A percentile compares a stretch with the other conserved stretches of the same genome.
These are phyloP conservation scores for Pelochelys cantorii DNA, from an alignment of 2,797 vertebrate species.

Conservation along the genomic window DNA sequence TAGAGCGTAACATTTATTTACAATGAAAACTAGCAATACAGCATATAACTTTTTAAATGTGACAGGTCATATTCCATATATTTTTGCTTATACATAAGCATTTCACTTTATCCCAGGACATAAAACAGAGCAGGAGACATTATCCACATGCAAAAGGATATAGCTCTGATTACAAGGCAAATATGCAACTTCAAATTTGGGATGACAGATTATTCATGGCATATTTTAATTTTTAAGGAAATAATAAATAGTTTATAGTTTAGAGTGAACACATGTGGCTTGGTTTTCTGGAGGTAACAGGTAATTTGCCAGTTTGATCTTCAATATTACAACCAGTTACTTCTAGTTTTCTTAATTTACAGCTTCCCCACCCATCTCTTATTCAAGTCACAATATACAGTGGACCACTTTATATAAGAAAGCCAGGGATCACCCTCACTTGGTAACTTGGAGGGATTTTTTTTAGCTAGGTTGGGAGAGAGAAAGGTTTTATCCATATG, in stretches of 20 bases:
- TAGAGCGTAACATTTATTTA: too few species aligned
- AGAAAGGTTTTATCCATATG: neutral
- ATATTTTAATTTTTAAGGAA: neutral
- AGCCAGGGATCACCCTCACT: neutral
- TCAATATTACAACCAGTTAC: neutral
- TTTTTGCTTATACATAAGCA: too few species aligned
- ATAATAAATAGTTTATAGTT: neutral
- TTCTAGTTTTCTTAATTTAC: neutral
- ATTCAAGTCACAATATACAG: neutral
- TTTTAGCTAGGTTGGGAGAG: neutral
- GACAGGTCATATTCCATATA: too few species aligned
- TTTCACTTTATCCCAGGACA: too few species aligned
- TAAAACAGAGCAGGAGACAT: too few species aligned
- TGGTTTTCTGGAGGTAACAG: neutral
- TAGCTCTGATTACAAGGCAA: neutral
- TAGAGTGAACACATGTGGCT: neutral
- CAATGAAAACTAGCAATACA: too few species aligned
- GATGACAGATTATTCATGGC: neutral
- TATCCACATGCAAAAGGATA: neutral
- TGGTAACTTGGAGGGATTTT: neutral
- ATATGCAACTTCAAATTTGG: neutral
- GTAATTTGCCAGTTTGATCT: neutral
- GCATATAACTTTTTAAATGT: too few species aligned
- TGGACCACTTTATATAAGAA: too few species aligned
- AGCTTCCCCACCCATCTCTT: neutral